Conservation (phyloP, 2,888 invertebrate genomes). For the Drosophila crucigera region DNA sequence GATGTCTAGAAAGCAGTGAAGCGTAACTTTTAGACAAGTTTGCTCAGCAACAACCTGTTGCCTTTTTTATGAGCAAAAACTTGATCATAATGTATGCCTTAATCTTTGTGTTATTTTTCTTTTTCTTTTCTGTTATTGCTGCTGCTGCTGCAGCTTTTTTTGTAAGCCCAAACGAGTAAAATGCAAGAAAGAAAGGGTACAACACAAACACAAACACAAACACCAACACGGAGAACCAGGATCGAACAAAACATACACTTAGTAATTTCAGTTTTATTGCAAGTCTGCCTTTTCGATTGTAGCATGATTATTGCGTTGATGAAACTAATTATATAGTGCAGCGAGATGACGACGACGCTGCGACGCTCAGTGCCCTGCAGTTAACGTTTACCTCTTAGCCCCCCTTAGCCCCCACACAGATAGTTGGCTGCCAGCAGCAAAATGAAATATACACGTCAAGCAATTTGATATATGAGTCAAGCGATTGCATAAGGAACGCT, state of each 20-base stretch:
- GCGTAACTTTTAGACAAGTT: neutral
- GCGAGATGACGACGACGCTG: slow-evolving; percentile 32
- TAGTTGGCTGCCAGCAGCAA: slow-evolving; percentile 20
- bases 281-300: slow-evolving; percentile 58
- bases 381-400: neutral
- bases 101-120: neutral
- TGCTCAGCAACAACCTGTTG: neutral
- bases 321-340: slow-evolving; percentile 77
- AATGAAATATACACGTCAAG: slow-evolving; percentile 66
- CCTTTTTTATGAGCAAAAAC: neutral
- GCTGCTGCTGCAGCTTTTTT: slow-evolving; percentile 1
- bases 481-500: slow-evolving; percentile 62
- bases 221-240: neutral
- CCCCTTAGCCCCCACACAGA: neutral
- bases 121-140: neutral
- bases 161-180: slow-evolving; percentile 4
- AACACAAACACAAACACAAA: neutral
- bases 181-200: slow-evolving; percentile 13
- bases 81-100: neutral
- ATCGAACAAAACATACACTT: slow-evolving; percentile 25
- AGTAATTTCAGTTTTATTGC: slow-evolving; percentile 69
- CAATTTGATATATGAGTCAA: slow-evolving; percentile 67
- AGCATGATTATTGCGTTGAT: slow-evolving; percentile 80
- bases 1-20: neutral
- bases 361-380: neutral